Base-by-base conservation (phyloP, 1,140 invertebrate species). In the Nymphalis io region DNA sequence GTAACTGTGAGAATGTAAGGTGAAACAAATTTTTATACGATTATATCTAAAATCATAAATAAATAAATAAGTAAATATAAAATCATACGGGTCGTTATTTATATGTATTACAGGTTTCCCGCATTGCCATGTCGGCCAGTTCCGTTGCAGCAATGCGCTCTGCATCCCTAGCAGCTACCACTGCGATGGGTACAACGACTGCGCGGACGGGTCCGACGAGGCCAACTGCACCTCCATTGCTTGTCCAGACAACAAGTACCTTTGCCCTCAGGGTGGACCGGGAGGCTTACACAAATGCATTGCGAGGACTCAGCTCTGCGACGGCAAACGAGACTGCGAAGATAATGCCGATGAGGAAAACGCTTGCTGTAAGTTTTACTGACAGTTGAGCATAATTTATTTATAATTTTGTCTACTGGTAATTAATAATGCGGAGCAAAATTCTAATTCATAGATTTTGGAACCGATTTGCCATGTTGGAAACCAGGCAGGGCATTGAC, bases 231-330 rank as follows among this genome's bases (percentile, higher is more conserved):
- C 96, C 12, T 93, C 95, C 18, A 96, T 98, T 55, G 95, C 96
- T 15, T 99, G 98, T 92, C 96, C 97, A 11, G 96, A 96, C 68
- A 96, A 97, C 77, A 98, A 98, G 92, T 99, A 98, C 91, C 93
- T 97, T 13, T 99, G 98, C 84, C 96, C 97, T 0, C 93, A 95
- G 82, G 95, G 96, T 20, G 94, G 93, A 0, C 87, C 92, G 0
- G 94, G 93, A 13, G 95, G 95, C 5, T 93, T 93, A 4, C 95
- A 96, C 65, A 95, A 97, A 74, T 99, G 98, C 81, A 99, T 99
- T 65, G 94, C 96, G 10, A 94, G 96, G 70, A 93, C 94, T 1
- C 95, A 97, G 83, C 93, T 99, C 0, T 99, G 98, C 87, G 97
- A 99, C 85, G 96, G 95, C 0, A 96, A 96, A 73, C 92, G 93